phyloP scores from a whole-genome alignment of 2,113 vertebrate genomes.

The Pterophyllum scalare region DNA sequence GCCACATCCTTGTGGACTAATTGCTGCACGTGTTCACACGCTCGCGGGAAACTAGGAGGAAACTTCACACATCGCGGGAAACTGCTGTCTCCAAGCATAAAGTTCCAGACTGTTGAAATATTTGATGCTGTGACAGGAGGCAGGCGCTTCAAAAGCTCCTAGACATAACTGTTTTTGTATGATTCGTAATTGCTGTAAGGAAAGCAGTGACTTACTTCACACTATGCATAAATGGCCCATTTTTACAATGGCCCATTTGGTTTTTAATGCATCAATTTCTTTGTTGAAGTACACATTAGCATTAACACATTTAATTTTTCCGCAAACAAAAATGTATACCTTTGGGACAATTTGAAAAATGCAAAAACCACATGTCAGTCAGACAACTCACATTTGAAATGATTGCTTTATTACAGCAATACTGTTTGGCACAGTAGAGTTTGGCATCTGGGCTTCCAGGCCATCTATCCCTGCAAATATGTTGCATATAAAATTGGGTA shows the following conservation, averaged over 20 bases:
- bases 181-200: constrained; percentile 10
- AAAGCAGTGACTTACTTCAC: neutral
- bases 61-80: constrained; percentile 46
- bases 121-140: constrained; percentile 53
- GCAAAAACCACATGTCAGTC: constrained; percentile 9
- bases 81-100: constrained; percentile 29
- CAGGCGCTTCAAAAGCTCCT: constrained; percentile 29
- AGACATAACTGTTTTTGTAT: constrained; percentile 16
- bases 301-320: neutral
- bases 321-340: neutral
- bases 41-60: constrained; percentile 30
- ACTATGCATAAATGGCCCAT: neutral
- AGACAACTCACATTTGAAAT: neutral
- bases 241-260: neutral
- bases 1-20: constrained; percentile 25
- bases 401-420: neutral
- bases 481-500: neutral
- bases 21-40: constrained; percentile 31
- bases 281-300: neutral
- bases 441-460: neutral
- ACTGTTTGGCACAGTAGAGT: neutral
- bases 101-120: constrained; percentile 63
- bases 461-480: neutral
- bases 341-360: neutral
- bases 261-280: no score